Conservation (phyloP, 2,113 vertebrate species). For the Nesoenas mayeri region DNA sequence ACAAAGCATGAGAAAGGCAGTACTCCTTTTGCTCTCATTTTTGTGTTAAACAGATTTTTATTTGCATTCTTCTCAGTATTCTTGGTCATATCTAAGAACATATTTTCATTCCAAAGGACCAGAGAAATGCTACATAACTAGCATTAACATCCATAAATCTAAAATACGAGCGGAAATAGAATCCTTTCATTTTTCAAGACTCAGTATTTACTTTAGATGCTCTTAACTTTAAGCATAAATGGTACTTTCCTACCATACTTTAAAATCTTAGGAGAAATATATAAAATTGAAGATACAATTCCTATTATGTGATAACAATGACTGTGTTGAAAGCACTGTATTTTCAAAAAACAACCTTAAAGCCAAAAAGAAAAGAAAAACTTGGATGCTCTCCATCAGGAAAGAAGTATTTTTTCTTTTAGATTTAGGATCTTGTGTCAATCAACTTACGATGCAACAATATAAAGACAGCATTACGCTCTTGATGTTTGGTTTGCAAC, state of each 20-base stretch:
- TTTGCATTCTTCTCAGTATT: constrained; percentile 34
- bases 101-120: constrained; percentile 38
- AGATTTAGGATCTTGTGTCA: background rate
- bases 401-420: background rate
- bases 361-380: background rate
- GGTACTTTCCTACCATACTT: background rate
- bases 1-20: background rate
- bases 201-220: background rate
- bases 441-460: background rate
- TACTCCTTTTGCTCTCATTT: background rate
- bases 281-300: background rate
- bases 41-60: background rate
- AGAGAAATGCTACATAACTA: background rate
- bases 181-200: background rate
- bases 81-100: background rate
- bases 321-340: background rate
- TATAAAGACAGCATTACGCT: background rate
- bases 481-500: background rate
- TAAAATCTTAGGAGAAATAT: background rate
- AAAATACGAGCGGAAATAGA: background rate
- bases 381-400: background rate
- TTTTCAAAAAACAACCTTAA: background rate
- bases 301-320: background rate
- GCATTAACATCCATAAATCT: background rate
- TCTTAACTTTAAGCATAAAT: background rate